Conservation (phyloP, 2,888 invertebrate species). For the Rotaria sp. region DNA sequence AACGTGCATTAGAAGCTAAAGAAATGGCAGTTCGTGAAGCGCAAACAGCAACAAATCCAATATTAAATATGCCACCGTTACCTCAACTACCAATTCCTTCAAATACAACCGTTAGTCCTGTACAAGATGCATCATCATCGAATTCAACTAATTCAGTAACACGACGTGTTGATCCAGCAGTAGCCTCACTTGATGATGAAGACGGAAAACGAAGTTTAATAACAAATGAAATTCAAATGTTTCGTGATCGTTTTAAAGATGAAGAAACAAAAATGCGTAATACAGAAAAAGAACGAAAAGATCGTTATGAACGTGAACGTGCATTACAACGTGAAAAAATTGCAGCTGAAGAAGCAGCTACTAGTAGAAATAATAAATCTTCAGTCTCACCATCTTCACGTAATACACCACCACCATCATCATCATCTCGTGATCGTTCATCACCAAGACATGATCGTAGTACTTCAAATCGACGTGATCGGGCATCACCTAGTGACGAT, state of each 20-base stretch:
- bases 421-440: conserved; percentile 21
- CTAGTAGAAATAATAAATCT: neutral
- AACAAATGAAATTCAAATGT: neutral
- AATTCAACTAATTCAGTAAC: neutral
- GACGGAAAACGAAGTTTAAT: neutral
- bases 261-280: conserved; percentile 21
- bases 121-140: neutral
- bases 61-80: neutral
- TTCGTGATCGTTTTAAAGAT: neutral
- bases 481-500: neutral
- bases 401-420: neutral
- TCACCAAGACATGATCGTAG: neutral
- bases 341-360: neutral
- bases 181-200: neutral
- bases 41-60: neutral
- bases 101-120: neutral
- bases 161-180: neutral
- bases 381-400: neutral
- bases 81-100: neutral
- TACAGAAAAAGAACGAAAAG: conserved; percentile 21
- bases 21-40: neutral
- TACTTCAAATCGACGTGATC: neutral
- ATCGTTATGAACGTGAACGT: conserved; percentile 30
- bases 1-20: conserved; percentile 39
- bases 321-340: conserved; percentile 21